Conservation (phyloP, 2,113 vertebrate species). For the Gobius niger region DNA sequence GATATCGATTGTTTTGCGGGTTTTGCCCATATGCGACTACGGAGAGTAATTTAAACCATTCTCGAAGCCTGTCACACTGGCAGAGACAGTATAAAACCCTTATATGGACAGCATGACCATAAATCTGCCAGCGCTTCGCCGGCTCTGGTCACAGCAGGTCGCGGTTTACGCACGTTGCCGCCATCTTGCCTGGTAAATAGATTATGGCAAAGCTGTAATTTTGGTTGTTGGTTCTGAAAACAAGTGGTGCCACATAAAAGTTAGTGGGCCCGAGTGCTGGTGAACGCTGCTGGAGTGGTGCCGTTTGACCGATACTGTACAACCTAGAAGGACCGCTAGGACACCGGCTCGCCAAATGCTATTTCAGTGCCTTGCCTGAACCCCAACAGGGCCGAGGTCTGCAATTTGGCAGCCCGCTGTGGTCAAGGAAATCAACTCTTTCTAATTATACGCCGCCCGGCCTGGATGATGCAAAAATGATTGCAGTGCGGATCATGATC, state of each 20-base stretch:
- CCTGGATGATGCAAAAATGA: conserved; percentile 75
- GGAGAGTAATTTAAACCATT: neutral
- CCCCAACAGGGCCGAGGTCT: conserved; percentile 64
- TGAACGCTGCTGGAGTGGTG: conserved; percentile 48
- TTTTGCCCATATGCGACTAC: too few species aligned
- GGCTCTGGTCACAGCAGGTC: conserved; percentile 28
- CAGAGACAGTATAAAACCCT: conserved; percentile 10
- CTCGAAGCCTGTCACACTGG: conserved; percentile 1
- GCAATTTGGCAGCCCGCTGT: conserved; percentile 76
- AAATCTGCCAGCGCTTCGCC: conserved; percentile 19
- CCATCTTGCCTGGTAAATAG: conserved; percentile 62
- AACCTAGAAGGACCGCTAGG: conserved; percentile 56
- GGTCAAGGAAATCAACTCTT: conserved; percentile 74
- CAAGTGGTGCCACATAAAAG: conserved; percentile 72
- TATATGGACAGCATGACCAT: neutral
- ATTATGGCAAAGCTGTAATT: conserved; percentile 70
- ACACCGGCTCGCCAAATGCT: conserved; percentile 60
- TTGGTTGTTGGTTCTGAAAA: conserved; percentile 68
- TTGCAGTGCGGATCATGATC: conserved; percentile 68
- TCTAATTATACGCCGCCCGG: conserved; percentile 75
- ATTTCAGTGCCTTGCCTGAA: conserved; percentile 72
- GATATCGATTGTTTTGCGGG: too few species aligned
- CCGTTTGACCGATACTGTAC: conserved; percentile 66
- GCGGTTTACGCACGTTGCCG: conserved; percentile 43
- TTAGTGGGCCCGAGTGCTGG: conserved; percentile 42